Evolutionary conservation across 1,140 invertebrate species (phyloP).

Genomic region (Tribolium castaneum): DNA sequence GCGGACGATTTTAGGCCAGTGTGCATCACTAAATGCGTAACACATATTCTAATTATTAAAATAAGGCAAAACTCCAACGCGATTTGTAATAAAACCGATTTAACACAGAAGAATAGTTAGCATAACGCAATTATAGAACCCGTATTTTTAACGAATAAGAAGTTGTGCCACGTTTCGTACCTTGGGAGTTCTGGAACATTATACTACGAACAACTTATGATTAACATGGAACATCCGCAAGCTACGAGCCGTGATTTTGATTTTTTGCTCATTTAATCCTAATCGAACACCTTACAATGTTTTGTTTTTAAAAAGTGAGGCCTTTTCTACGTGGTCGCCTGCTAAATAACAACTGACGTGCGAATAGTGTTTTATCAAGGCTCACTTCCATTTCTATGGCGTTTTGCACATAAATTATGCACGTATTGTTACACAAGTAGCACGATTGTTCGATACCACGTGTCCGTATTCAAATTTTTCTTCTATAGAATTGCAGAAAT

Average conservation of each 20-base stretch:
- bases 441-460: constrained; percentile 53
- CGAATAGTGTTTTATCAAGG: constrained; percentile 51
- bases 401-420: constrained; percentile 57
- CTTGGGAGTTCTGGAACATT: constrained; percentile 61
- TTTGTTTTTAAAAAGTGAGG: constrained; percentile 40
- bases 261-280: constrained; percentile 62
- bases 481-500: constrained; percentile 29
- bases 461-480: constrained; percentile 56
- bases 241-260: constrained; percentile 60
- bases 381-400: constrained; percentile 54
- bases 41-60: constrained; percentile 14
- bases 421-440: constrained; percentile 59
- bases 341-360: constrained; percentile 43
- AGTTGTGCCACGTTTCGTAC: constrained; percentile 56
- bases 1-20: constrained; percentile 51
- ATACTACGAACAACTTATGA: constrained; percentile 62
- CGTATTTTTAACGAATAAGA: constrained; percentile 59
- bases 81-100: constrained; percentile 55
- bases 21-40: constrained; percentile 47
- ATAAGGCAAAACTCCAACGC: constrained; percentile 48
- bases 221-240: constrained; percentile 60
- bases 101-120: constrained; percentile 59
- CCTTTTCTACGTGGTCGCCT: constrained; percentile 42
- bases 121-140: constrained; percentile 61
- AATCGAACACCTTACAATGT: constrained; percentile 49